Conservation (phyloP, 2,888 invertebrate species). For the Ctena decussata region DNA sequence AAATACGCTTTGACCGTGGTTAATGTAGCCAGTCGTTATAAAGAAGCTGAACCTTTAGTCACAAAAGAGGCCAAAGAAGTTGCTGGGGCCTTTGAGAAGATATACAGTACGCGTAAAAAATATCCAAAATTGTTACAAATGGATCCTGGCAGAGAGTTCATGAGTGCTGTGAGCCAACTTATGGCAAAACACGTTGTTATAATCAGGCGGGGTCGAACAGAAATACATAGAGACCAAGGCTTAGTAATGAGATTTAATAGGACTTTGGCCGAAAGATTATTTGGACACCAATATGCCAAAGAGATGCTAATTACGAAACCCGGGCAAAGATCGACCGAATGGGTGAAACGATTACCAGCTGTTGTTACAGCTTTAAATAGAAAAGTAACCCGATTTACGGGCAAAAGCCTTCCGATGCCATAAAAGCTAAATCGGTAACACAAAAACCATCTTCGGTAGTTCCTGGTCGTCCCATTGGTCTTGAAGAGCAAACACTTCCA, state of each 20-base stretch:
- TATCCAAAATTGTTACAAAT: too few relatives aligned
- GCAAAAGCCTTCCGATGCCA: too few relatives aligned
- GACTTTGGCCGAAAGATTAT: slow-evolving; percentile 56
- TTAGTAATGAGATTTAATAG: slow-evolving; percentile 60
- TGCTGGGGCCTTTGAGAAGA: slow-evolving; percentile 53
- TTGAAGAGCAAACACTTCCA: too few relatives aligned
- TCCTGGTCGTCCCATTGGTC: too few relatives aligned
- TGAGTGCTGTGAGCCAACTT: slow-evolving; percentile 48
- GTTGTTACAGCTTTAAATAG: slow-evolving; percentile 55
- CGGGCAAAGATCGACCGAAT: slow-evolving; percentile 53
- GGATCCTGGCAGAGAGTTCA: slow-evolving; percentile 54
- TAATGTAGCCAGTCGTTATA: slow-evolving; percentile 53
- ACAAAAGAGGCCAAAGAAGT: slow-evolving; percentile 55
- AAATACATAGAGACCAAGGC: slow-evolving; percentile 58
- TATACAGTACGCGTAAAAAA: slow-evolving; percentile 40
- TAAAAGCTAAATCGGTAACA: too few relatives aligned
- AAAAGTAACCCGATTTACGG: too few relatives aligned
- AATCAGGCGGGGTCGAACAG: slow-evolving; percentile 46
- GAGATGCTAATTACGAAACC: slow-evolving; percentile 30
- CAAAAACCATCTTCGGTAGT: too few relatives aligned
- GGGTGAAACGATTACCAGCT: slow-evolving; percentile 54
- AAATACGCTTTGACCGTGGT: slow-evolving; percentile 14
- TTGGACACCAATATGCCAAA: slow-evolving; percentile 58
- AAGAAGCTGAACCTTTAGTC: slow-evolving; percentile 65
- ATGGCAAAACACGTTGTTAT: slow-evolving; percentile 46